Evolutionary conservation across 2,113 vertebrate species (phyloP), one percentile per base, ranked within the genome.

Genomic region (Rhagologus leucostigma): DNA sequence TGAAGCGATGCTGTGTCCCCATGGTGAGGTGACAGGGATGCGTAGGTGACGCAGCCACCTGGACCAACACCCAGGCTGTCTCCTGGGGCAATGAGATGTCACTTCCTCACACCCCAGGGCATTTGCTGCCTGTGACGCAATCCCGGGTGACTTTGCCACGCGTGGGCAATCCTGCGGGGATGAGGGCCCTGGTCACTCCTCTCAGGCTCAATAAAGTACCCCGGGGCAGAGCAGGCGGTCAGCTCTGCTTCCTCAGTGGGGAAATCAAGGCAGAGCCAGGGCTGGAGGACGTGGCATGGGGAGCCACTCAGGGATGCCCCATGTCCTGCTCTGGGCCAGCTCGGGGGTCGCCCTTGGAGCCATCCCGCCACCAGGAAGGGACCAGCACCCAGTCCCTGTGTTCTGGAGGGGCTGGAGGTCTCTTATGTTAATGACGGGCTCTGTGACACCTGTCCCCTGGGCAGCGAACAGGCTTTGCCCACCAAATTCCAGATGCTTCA

Each of bases 201-300:
- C 3, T 2, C 78, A 30, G 33, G 26, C 18, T 90, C n/a, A 19
- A 9, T 22, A 6, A 79, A 33, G 8, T 5, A 7, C 56, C 21
- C 47, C 0, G 2, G 18, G 70, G 47, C 2, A 8, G 20, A 37
- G 70, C 6, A 4, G 56, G 47, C 0, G 0, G 7, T 4, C 52
- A 21, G 42, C 50, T 27, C 35, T 19, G 46, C 55, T 24, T 84
- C 55, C 30, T 44, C 73, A 3, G 6, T 0, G 8, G 56, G 52
- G 78, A 83, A 65, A 50, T 1, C 0, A 5, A 50, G 86, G 62
- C 57, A 84, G 27, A 35, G 49, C 11, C 0, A 0, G 33, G 35
- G 23, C 64, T 52, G 55, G 62, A 87, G 69, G 62, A 33, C 20
- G 15, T 41, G 50, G 13, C 3, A 2, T 4, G 6, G 24, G 1